Conservation (phyloP, 2,797 vertebrate genomes). For the Sebastes diploproa region DNA sequence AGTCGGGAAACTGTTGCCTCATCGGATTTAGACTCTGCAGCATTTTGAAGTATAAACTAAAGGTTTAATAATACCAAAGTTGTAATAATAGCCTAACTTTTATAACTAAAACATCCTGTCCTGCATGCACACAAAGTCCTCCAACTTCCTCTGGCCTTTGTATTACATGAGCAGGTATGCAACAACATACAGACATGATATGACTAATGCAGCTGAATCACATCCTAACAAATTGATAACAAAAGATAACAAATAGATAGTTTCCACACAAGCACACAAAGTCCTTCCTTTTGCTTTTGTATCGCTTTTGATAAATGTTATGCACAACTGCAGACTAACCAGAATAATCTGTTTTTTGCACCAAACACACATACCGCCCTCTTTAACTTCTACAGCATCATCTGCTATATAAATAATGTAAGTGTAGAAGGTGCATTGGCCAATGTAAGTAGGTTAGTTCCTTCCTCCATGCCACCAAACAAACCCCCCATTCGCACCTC, state of each 20-base stretch:
- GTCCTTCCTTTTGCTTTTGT: slow-evolving; percentile 22
- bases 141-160: slow-evolving; percentile 9
- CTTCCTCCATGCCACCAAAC: slow-evolving; percentile 25
- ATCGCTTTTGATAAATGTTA: background rate
- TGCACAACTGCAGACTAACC: background rate
- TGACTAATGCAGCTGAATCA: slow-evolving; percentile 26
- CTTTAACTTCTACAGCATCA: background rate
- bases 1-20: background rate
- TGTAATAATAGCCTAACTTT: background rate
- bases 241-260: background rate
- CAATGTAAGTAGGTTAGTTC: background rate
- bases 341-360: background rate
- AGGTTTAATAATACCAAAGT: background rate
- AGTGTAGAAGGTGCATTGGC: background rate
- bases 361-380: background rate
- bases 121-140: background rate
- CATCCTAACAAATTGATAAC: slow-evolving; percentile 8
- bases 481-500: background rate
- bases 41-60: background rate
- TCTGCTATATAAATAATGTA: background rate
- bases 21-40: background rate
- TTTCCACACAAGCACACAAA: background rate
- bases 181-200: background rate
- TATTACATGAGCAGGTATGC: background rate
- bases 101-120: slow-evolving; percentile 4